Conservation (phyloP, 2,888 invertebrate species). For the Cyclophora punctaria region DNA sequence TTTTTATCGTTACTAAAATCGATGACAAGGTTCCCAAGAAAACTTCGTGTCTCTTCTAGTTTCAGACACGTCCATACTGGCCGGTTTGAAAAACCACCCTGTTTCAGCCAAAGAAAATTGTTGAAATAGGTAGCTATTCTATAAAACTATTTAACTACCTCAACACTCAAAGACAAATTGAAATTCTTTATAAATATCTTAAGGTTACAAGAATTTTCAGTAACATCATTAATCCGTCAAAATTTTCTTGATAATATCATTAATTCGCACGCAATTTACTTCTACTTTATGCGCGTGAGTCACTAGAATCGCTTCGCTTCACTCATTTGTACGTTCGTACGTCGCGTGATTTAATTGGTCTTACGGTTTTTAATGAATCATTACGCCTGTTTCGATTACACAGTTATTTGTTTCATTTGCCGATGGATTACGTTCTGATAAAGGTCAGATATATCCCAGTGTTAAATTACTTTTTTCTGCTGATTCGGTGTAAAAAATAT, state of each 20-base stretch:
- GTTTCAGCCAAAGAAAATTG: too few species aligned
- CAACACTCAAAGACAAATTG: not conserved
- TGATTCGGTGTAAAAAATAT: too few species aligned
- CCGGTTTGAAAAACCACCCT: too few species aligned
- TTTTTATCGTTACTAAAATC: too few species aligned
- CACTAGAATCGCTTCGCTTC: constrained; percentile 23
- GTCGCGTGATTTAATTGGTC: constrained; percentile 50
- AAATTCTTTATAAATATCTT: not conserved
- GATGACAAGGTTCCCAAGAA: too few species aligned
- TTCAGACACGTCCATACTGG: too few species aligned
- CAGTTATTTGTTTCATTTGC: constrained; percentile 23
- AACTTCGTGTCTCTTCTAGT: too few species aligned
- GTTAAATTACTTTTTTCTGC: too few species aligned
- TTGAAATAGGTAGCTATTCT: too few species aligned
- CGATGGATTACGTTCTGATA: too few species aligned
- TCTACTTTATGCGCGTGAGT: constrained; percentile 21
- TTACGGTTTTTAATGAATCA: constrained; percentile 44
- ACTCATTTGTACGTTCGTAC: constrained; percentile 1
- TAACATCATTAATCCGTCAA: not conserved
- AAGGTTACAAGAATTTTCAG: not conserved
- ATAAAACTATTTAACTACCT: too few species aligned
- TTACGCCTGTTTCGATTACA: constrained; percentile 36
- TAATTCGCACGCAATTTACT: not conserved
- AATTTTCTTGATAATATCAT: not conserved
- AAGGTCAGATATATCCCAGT: too few species aligned